These are phyloP conservation scores for Drosophila mimetica DNA, from an alignment of 2,888 invertebrate species.

Conservation along the genomic window DNA sequence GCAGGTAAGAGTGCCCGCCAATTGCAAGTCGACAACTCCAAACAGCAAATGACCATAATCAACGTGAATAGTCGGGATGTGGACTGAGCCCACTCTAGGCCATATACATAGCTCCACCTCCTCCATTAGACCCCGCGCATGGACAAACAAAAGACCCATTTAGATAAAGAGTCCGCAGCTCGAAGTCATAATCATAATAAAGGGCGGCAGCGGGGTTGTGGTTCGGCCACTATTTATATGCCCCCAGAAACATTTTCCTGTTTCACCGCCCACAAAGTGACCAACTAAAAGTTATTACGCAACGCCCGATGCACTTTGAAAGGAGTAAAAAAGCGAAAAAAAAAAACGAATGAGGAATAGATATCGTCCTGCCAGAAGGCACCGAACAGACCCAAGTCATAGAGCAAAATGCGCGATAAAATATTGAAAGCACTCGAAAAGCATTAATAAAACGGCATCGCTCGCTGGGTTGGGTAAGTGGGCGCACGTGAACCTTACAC, in stretches of 20 bases:
- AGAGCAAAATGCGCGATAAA: constrained; percentile 70
- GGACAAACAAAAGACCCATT: constrained; percentile 74
- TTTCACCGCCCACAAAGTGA: constrained; percentile 39
- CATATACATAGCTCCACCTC: constrained; percentile 61
- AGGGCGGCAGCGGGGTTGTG: constrained; percentile 14
- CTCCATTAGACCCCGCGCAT: constrained; percentile 61
- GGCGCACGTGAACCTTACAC: constrained; percentile 83
- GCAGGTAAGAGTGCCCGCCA: constrained; percentile 20
- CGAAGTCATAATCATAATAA: constrained; percentile 72
- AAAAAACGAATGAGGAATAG: constrained; percentile 48
- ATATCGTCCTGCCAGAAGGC: constrained; percentile 48
- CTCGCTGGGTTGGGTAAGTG: constrained; percentile 65
- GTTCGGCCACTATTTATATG: constrained; percentile 41
- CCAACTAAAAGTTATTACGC: constrained; percentile 74
- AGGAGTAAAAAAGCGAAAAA: constrained; percentile 44
- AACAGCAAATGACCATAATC: constrained; percentile 58
- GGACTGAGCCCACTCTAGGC: constrained; percentile 6
- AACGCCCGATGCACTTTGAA: constrained; percentile 62
- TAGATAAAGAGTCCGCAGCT: constrained; percentile 66
- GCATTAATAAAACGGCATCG: constrained; percentile 72
- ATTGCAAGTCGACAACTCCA: constrained; percentile 37
- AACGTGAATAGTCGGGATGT: constrained; percentile 40
- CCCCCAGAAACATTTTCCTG: constrained; percentile 4
- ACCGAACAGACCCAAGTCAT: constrained; percentile 34
- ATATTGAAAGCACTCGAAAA: constrained; percentile 78